A percentile compares a stretch with the other conserved stretches of the same genome.
These are phyloP conservation scores for Rhagium mordax DNA, from an alignment of 2,888 invertebrate species.

Conservation along the genomic window DNA sequence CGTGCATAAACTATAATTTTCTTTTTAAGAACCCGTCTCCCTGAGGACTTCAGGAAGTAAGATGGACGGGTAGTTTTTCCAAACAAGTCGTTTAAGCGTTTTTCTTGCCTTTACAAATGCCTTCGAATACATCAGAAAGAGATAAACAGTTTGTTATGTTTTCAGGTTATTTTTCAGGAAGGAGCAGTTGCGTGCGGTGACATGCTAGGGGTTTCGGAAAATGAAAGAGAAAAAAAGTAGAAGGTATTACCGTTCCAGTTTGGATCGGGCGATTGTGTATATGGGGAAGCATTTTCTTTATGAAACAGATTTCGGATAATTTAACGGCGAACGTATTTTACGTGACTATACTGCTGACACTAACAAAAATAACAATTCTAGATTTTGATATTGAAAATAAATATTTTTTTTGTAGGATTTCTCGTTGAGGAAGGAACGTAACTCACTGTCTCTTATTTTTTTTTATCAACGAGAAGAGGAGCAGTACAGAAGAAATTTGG, in stretches of 20 bases:
- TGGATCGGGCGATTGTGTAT: background rate
- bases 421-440: too few relatives aligned
- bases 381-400: too few relatives aligned
- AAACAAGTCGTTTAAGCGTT: background rate
- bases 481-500: too few relatives aligned
- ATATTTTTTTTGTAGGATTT: too few relatives aligned
- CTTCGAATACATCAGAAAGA: background rate
- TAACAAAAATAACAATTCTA: background rate
- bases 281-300: background rate
- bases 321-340: background rate
- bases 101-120: background rate
- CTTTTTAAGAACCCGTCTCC: background rate
- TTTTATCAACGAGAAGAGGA: too few relatives aligned
- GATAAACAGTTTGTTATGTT: background rate
- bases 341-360: background rate
- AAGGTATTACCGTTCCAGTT: background rate
- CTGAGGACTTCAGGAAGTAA: background rate
- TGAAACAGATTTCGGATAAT: background rate
- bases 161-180: background rate
- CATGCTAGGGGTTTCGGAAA: background rate
- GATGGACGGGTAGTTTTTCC: background rate
- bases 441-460: too few relatives aligned
- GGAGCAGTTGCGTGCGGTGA: background rate
- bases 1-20: background rate
- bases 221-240: background rate